Percentiles rank a stretch among this genome's conserved stretches.
phyloP scores from a whole-genome alignment of 2,888 invertebrate genomes.

The Nephrocerus scutellatus region DNA sequence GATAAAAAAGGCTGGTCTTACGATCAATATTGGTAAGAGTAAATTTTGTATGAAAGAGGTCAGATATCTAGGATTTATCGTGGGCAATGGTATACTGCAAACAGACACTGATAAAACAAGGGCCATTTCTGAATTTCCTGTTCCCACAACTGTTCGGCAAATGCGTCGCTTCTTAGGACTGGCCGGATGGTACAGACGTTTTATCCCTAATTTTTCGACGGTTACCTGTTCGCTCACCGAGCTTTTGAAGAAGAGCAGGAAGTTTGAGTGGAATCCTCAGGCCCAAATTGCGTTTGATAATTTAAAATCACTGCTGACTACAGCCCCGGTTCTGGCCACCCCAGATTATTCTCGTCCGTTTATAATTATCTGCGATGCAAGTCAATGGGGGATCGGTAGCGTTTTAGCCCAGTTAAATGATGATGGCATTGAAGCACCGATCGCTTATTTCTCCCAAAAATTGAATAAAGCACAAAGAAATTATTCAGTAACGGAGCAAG shows the following conservation, averaged over 20 bases:
- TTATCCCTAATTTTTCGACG: conserved; percentile 16
- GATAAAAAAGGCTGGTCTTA: conserved; percentile 4
- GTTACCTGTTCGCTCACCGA: conserved; percentile 18
- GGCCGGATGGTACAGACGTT: conserved; percentile 21
- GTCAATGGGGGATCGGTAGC: conserved; percentile 13
- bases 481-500: too few species aligned
- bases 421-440: conserved; percentile 10
- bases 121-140: conserved; percentile 13
- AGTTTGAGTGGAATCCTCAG: conserved; percentile 2
- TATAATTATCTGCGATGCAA: conserved; percentile 18
- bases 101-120: conserved; percentile 15
- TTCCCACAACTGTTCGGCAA: conserved; percentile 12
- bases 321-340: conserved; percentile 12
- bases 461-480: too few species aligned
- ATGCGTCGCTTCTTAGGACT: conserved; percentile 20
- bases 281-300: background rate
- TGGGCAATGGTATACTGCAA: conserved; percentile 12
- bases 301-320: background rate
- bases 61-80: conserved; percentile 14
- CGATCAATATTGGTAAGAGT: conserved; percentile 12
- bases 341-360: conserved; percentile 18
- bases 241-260: conserved; percentile 10
- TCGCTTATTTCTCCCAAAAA: too few species aligned
- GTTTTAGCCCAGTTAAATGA: conserved; percentile 12
- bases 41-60: conserved; percentile 15